Conservation (phyloP, 2,797 vertebrate species). For the Microcaecilia unicolor region DNA sequence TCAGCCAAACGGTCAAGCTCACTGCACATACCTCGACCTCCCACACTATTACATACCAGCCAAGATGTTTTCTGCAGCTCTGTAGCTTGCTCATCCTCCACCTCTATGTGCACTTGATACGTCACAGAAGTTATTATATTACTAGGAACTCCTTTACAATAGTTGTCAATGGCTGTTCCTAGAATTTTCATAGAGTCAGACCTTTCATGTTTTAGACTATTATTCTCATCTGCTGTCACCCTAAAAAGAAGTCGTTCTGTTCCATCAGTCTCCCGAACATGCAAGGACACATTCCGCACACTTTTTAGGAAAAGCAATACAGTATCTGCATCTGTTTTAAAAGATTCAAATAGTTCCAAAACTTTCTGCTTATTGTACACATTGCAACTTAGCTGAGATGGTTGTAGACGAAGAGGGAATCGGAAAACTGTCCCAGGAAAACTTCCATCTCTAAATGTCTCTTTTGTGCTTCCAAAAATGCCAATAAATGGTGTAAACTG, state of each 20-base stretch:
- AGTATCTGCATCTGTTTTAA: constrained; percentile 89
- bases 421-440: constrained; percentile 95
- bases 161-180: constrained; percentile 72
- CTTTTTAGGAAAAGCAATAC: constrained; percentile 91
- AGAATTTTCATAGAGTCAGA: constrained; percentile 77
- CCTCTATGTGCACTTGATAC: constrained; percentile 79
- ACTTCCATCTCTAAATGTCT: constrained; percentile 71
- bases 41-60: constrained; percentile 91
- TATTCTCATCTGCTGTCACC: constrained; percentile 76
- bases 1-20: constrained; percentile 87
- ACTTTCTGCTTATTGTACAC: constrained; percentile 93
- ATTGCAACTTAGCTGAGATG: constrained; percentile 86
- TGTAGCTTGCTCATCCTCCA: constrained; percentile 74
- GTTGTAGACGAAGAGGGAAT: constrained; percentile 85
- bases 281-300: constrained; percentile 84
- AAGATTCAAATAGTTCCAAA: constrained; percentile 92
- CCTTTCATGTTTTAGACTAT: constrained; percentile 70
- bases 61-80: constrained; percentile 76
- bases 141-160: constrained; percentile 75
- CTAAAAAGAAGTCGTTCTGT: constrained; percentile 81
- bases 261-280: constrained; percentile 79
- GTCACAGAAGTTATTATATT: constrained; percentile 77
- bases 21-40: constrained; percentile 81
- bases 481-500: constrained; percentile 89
- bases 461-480: constrained; percentile 83